These are phyloP conservation scores for Graptemys geographica DNA, from an alignment of 2,797 vertebrate species.

Conservation along the genomic window DNA sequence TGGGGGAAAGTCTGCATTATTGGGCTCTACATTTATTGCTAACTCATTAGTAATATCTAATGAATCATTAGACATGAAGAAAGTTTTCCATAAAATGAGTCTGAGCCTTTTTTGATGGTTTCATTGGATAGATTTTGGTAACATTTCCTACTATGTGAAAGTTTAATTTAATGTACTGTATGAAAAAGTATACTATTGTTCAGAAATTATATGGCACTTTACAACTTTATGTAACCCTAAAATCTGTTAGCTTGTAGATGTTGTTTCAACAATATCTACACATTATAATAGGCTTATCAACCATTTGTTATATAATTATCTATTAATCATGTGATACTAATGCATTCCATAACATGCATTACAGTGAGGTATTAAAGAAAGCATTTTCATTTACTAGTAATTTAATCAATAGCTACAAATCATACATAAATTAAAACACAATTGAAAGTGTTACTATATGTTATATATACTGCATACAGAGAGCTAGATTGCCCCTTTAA, in stretches of 20 bases:
- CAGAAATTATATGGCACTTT: not conserved
- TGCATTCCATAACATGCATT: not conserved
- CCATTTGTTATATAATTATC: not conserved
- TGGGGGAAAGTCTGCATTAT: not conserved
- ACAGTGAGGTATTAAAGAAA: not conserved
- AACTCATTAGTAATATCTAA: not conserved
- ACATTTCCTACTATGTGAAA: not conserved
- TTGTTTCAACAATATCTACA: not conserved
- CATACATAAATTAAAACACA: not conserved
- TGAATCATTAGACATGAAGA: not conserved
- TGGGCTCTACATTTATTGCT: not conserved
- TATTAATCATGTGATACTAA: not conserved
- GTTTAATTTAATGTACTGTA: not conserved
- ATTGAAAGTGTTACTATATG: accelerated
- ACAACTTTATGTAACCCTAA: not conserved
- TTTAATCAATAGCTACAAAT: not conserved
- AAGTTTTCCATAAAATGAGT: not conserved
- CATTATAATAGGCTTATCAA: not conserved
- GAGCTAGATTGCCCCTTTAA: not conserved
- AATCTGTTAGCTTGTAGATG: not conserved
- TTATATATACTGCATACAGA: accelerated
- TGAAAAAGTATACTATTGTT: not conserved
- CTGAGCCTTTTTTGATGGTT: not conserved
- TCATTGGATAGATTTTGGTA: not conserved
- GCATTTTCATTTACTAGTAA: not conserved